phyloP scores from a whole-genome alignment of 1,140 invertebrate genomes.

The Cydia splendana region DNA sequence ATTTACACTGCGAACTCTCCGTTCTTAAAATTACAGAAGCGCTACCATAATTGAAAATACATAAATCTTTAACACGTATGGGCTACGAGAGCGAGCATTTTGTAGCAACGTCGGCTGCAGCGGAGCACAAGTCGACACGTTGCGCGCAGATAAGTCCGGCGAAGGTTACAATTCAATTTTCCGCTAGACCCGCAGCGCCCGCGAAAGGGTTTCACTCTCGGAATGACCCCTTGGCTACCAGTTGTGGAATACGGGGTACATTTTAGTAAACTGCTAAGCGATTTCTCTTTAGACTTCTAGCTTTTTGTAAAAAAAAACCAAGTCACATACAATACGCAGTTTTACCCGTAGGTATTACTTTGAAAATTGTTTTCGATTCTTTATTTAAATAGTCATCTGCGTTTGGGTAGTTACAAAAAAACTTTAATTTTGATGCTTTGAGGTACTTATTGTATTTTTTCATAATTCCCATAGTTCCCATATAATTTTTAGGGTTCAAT shows the following conservation, averaged over 20 bases:
- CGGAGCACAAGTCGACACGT: constrained; percentile 35
- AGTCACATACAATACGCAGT: too few species aligned
- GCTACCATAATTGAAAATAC: not conserved
- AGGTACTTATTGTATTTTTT: too few species aligned
- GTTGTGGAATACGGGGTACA: constrained; percentile 8
- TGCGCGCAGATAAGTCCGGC: constrained; percentile 38
- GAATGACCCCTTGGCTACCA: constrained; percentile 26
- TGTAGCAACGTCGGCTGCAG: constrained; percentile 35
- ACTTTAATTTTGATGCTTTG: too few species aligned
- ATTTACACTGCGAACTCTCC: not conserved
- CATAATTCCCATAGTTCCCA: too few species aligned
- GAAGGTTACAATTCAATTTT: constrained; percentile 49
- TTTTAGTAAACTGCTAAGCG: constrained; percentile 8
- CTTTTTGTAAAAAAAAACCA: not conserved
- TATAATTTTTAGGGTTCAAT: too few species aligned
- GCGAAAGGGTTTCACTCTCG: constrained; percentile 28
- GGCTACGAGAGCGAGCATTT: constrained; percentile 39
- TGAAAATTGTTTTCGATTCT: too few species aligned
- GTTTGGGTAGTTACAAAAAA: too few species aligned
- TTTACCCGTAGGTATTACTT: too few species aligned
- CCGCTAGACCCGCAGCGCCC: constrained; percentile 38
- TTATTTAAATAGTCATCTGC: too few species aligned
- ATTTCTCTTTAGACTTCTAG: not conserved
- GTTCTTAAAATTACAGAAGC: not conserved
- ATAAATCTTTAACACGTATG: not conserved